Conservation (phyloP, 2,797 vertebrate species). For the Spheniscus humboldti region DNA sequence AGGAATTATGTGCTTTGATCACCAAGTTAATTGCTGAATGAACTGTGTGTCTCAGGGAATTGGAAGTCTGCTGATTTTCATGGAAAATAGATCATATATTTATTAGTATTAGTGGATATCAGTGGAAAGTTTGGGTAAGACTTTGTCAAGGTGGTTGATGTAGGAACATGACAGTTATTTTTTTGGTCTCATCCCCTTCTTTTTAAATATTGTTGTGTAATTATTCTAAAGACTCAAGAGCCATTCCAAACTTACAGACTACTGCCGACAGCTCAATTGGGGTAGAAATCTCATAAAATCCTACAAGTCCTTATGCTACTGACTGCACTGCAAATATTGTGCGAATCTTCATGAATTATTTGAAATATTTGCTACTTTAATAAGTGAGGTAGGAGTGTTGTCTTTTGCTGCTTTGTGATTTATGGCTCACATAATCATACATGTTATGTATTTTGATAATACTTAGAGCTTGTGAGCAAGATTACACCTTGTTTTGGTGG, state of each 20-base stretch:
- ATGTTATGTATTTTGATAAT: background rate
- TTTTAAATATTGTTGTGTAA: background rate
- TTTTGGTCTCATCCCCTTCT: background rate
- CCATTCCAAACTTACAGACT: background rate
- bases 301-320: background rate
- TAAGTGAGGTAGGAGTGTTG: background rate
- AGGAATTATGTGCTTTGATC: background rate
- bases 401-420: background rate
- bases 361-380: background rate
- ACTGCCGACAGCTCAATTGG: background rate
- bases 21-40: background rate
- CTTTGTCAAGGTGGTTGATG: background rate
- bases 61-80: background rate
- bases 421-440: background rate
- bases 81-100: background rate
- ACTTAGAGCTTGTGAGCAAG: background rate
- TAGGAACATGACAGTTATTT: background rate
- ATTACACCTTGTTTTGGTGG: background rate
- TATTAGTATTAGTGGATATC: background rate
- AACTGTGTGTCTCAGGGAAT: accelerated
- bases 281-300: background rate
- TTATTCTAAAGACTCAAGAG: background rate
- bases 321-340: background rate
- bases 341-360: background rate
- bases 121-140: background rate